phyloP scores from a whole-genome alignment of 2,113 vertebrate species.

The Aleadryas rufinucha region DNA sequence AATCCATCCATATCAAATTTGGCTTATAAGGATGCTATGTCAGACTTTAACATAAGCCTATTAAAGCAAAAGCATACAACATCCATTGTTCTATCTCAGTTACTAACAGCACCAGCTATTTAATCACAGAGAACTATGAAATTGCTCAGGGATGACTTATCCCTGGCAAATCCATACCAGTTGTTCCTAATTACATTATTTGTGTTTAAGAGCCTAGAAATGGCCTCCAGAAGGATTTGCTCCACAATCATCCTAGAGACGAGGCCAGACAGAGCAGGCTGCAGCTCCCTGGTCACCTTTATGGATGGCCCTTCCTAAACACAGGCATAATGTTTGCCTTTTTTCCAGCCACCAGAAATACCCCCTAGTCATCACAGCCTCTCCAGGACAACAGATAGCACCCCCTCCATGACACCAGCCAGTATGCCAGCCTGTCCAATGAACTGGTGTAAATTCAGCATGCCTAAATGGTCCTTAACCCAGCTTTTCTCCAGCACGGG shows the following conservation, averaged over 20 bases:
- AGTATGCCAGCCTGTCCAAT: not conserved
- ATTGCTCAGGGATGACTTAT: not conserved
- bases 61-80: not conserved
- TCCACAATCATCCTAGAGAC: not conserved
- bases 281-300: not conserved
- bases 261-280: not conserved
- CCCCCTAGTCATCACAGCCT: not conserved
- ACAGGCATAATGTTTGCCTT: not conserved
- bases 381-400: not conserved
- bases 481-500: not conserved
- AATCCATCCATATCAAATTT: not conserved
- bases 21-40: not conserved
- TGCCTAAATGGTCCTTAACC: not conserved
- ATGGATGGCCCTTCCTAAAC: not conserved
- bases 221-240: not conserved
- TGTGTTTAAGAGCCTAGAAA: not conserved
- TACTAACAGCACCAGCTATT: not conserved
- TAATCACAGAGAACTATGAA: not conserved
- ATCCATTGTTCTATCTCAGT: not conserved
- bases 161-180: not conserved
- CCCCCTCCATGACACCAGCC: not conserved
- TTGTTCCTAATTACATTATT: not conserved
- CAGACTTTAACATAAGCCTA: not conserved
- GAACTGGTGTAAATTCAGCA: not conserved
- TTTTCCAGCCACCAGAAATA: not conserved